These are phyloP conservation scores for Myopa tessellatipennis DNA, from an alignment of 2,888 invertebrate genomes.

Conservation along the genomic window DNA sequence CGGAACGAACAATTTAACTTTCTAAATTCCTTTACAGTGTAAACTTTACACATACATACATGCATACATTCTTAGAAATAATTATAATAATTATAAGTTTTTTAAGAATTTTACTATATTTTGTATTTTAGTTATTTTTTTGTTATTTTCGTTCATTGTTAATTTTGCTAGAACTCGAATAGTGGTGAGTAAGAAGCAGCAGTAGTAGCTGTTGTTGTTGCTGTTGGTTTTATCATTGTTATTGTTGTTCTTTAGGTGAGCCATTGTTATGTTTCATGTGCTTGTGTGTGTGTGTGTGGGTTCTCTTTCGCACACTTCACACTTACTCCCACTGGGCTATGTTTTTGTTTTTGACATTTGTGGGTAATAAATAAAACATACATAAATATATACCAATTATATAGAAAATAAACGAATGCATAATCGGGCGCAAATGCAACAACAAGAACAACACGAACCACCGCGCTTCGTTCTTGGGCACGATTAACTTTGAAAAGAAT, in stretches of 20 bases:
- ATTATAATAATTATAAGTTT: too few relatives aligned
- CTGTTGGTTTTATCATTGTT: conserved; percentile 32
- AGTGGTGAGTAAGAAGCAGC: too few relatives aligned
- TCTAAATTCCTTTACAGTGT: too few relatives aligned
- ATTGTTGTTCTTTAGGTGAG: conserved; percentile 39
- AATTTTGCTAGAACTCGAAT: neutral
- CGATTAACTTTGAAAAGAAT: conserved; percentile 10
- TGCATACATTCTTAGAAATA: too few relatives aligned
- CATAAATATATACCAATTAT: too few relatives aligned
- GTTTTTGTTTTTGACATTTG: conserved; percentile 25
- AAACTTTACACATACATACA: too few relatives aligned
- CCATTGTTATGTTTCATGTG: conserved; percentile 6
- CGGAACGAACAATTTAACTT: too few relatives aligned
- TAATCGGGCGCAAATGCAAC: too few relatives aligned
- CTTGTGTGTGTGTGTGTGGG: conserved; percentile 35
- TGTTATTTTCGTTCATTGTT: neutral
- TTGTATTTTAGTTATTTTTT: too few relatives aligned
- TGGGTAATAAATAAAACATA: neutral
- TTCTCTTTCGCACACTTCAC: conserved; percentile 31
- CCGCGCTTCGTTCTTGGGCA: neutral
- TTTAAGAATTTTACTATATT: too few relatives aligned
- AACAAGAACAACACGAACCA: too few relatives aligned
- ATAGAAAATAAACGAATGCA: too few relatives aligned
- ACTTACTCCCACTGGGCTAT: conserved; percentile 42
- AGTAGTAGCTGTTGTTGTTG: conserved; percentile 33